Percentiles rank a stretch among this genome's conserved stretches.
Conservation (phyloP, 2,888 invertebrate species). For the Xestoiulus laeticollis region DNA sequence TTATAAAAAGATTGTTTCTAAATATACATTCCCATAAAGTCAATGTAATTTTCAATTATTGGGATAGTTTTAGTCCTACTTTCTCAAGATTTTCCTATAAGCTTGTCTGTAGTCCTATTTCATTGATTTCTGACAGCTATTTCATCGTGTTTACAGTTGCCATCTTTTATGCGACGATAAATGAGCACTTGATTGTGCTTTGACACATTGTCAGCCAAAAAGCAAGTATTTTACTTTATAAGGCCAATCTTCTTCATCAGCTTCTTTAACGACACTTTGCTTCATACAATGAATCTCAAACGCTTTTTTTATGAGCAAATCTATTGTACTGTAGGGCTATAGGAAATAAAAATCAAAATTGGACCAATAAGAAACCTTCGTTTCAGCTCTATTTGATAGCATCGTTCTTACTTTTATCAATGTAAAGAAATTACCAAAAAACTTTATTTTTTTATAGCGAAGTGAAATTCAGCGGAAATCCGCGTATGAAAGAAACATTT, state of each 20-base stretch:
- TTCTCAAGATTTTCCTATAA: neutral
- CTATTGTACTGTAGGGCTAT: neutral
- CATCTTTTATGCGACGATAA: conserved; percentile 45
- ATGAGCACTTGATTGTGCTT: conserved; percentile 44
- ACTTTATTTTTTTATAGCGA: neutral
- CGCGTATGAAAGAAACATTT: neutral
- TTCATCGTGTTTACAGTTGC: conserved; percentile 47
- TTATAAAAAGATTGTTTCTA: too few species aligned
- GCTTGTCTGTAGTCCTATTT: neutral
- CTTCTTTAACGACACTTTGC: conserved; percentile 44
- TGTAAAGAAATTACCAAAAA: neutral
- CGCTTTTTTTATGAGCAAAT: neutral
- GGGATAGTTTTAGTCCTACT: neutral
- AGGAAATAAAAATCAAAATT: conserved; percentile 4
- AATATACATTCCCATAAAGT: too few species aligned
- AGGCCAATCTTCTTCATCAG: conserved; percentile 45
- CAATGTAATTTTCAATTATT: neutral
- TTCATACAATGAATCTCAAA: neutral
- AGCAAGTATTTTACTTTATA: conserved; percentile 36
- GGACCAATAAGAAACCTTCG: conserved; percentile 16
- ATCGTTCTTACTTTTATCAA: conserved; percentile 7
- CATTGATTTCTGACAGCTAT: conserved; percentile 42
- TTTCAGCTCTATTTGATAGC: neutral
- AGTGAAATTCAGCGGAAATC: neutral
- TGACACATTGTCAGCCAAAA: conserved; percentile 44